These are phyloP conservation scores for Strongylocentrotus purpuratus DNA, from an alignment of 35 echinoderm and acorn worm species.

Conservation along the genomic window DNA sequence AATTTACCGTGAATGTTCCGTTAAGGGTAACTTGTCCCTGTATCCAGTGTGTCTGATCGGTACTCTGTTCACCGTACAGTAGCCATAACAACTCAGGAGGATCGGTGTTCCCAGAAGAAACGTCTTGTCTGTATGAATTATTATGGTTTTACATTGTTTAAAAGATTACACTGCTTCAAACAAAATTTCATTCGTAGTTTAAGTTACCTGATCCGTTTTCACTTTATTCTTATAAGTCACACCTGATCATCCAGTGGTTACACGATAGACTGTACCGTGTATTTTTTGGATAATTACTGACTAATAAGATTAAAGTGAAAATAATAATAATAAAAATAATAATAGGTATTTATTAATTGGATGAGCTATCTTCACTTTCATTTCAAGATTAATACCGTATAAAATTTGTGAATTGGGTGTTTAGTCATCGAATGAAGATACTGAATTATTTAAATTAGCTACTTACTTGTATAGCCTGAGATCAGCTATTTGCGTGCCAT, in stretches of 20 bases:
- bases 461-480: constrained; percentile 46
- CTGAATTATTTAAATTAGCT: no score
- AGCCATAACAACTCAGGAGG: constrained; percentile 31
- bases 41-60: constrained; percentile 51
- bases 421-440: no score
- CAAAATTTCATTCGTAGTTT: not conserved
- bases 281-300: no score
- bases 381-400: no score
- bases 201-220: not conserved
- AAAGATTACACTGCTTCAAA: not conserved
- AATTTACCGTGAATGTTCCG: not conserved
- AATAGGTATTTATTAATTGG: no score
- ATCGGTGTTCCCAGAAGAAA: not conserved
- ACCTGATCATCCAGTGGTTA: no score
- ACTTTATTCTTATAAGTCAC: not conserved
- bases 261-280: no score
- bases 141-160: not conserved
- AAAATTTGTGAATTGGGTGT: no score
- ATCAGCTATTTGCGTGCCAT: constrained; percentile 43
- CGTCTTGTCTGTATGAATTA: not conserved
- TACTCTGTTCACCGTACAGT: constrained; percentile 59
- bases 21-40: constrained; percentile 1
- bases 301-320: no score
- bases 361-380: no score
- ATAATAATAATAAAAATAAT: no score